A percentile compares a stretch with the other conserved stretches of the same genome.
These are phyloP conservation scores for Spatulosminthurus flaviceps DNA, from an alignment of 2,888 invertebrate species.

Conservation along the genomic window DNA sequence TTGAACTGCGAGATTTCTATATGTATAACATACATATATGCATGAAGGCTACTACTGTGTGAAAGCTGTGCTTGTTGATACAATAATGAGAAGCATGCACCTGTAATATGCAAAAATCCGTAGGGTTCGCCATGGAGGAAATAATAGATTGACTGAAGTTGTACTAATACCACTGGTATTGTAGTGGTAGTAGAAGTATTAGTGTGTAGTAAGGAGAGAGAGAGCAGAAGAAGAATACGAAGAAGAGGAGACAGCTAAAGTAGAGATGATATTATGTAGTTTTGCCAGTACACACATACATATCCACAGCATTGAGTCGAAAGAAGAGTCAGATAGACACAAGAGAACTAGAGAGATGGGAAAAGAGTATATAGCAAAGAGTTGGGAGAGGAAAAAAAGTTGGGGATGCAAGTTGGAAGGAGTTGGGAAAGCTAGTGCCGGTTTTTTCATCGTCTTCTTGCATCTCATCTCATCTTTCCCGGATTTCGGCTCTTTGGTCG, in stretches of 20 bases:
- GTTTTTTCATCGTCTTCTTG: conserved; percentile 52
- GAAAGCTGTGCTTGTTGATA: not conserved
- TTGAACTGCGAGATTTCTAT: not conserved
- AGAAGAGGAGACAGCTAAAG: not conserved
- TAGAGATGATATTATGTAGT: conserved; percentile 12
- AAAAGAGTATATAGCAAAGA: conserved; percentile 12
- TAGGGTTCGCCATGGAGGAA: not conserved
- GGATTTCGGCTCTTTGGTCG: conserved; percentile 53
- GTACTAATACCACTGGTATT: too few species aligned
- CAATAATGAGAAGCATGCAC: conserved; percentile 16
- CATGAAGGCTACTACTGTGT: not conserved
- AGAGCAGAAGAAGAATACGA: not conserved
- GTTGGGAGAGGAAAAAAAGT: conserved; percentile 24
- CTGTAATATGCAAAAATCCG: conserved; percentile 41
- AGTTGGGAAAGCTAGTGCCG: conserved; percentile 53
- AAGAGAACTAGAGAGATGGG: conserved; percentile 4
- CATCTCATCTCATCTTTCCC: conserved; percentile 55
- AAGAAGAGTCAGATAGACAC: conserved; percentile 18
- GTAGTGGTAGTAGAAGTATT: not conserved
- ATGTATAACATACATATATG: not conserved
- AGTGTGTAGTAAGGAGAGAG: conserved; percentile 1
- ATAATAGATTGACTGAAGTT: not conserved
- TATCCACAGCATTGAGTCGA: conserved; percentile 16
- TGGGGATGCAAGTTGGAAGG: conserved; percentile 42
- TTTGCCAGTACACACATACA: too few species aligned